Percentiles rank a stretch among this genome's conserved stretches.
These are phyloP conservation scores for Epistrophe eligans DNA, from an alignment of 2,888 invertebrate species.

Conservation along the genomic window DNA sequence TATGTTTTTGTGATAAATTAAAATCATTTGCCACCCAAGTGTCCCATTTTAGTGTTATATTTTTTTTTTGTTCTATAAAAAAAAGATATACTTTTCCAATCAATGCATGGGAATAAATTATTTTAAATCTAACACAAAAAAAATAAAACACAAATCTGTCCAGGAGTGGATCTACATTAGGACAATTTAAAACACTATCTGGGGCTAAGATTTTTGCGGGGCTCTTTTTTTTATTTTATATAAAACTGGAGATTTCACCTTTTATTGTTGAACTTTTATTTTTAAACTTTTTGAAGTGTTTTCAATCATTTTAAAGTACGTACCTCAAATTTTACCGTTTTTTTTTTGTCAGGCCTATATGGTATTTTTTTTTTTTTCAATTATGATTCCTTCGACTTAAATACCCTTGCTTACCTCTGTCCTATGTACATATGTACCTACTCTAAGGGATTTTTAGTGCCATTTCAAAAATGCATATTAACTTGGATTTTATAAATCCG, in stretches of 20 bases:
- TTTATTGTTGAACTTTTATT: neutral
- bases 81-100: constrained; percentile 59
- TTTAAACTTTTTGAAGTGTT: neutral
- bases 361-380: no score
- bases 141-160: neutral
- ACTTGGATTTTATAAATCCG: neutral
- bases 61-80: constrained; percentile 32
- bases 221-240: neutral
- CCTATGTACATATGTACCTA: no score
- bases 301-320: no score
- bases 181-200: neutral
- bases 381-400: no score
- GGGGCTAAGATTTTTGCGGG: neutral
- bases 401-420: no score
- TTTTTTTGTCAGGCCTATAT: no score
- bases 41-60: constrained; percentile 39
- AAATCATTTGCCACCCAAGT: constrained; percentile 75
- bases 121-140: constrained; percentile 19
- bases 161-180: neutral
- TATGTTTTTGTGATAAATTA: constrained; percentile 66
- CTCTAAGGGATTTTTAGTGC: no score
- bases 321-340: no score
- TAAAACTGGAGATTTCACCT: neutral
- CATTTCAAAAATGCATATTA: no score
- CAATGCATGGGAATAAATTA: constrained; percentile 73